Conservation (phyloP, 2,113 vertebrate genomes). For the Hyla sarda region DNA sequence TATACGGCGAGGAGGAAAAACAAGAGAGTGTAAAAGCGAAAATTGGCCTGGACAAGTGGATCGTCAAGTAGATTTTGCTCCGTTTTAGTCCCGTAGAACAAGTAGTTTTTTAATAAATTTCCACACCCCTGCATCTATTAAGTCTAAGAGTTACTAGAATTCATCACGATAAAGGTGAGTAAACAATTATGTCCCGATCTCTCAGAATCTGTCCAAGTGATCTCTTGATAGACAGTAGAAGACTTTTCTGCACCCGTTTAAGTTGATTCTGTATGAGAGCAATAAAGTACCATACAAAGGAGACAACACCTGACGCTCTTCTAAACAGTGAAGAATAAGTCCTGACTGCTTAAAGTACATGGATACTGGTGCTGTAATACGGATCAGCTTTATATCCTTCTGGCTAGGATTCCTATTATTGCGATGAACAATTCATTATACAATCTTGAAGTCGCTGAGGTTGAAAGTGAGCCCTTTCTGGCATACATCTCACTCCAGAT, state of each 20-base stretch:
- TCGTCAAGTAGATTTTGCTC: too few relatives aligned
- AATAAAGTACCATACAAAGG: neutral
- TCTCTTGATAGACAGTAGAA: neutral
- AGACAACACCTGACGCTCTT: neutral
- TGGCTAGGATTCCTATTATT: neutral
- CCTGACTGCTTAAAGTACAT: neutral
- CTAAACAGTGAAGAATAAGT: neutral
- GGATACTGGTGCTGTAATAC: neutral
- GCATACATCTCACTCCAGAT: neutral
- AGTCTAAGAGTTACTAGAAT: too few relatives aligned
- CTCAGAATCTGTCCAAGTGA: neutral
- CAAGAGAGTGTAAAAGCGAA: too few relatives aligned
- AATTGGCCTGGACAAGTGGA: too few relatives aligned
- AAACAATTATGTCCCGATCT: neutral
- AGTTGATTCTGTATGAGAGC: neutral
- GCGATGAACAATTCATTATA: conserved; percentile 6
- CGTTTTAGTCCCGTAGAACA: too few relatives aligned
- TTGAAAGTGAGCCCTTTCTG: conserved; percentile 3
- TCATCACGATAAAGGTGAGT: neutral
- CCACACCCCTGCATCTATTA: too few relatives aligned
- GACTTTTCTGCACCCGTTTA: neutral
- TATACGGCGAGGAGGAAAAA: too few relatives aligned
- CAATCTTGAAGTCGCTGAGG: neutral
- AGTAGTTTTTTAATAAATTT: too few relatives aligned
- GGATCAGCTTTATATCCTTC: neutral